Evolutionary conservation across 1,140 invertebrate genomes (phyloP), one percentile per base, ranked within the genome.

Genomic region (Trichonephila clavata): DNA sequence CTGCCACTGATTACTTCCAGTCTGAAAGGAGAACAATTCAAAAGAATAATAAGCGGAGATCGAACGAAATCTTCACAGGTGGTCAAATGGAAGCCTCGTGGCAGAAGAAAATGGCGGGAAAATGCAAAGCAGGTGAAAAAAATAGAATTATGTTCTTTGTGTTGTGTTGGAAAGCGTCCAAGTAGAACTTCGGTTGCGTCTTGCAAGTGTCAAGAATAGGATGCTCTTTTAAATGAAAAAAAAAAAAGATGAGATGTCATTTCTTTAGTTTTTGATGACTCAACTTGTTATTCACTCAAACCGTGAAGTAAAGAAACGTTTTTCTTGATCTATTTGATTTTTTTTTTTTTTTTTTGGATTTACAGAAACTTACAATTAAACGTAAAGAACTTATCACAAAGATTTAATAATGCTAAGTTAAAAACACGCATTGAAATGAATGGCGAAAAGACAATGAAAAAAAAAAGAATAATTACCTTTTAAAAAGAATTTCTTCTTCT

Each of bases 11-110:
- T 57, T 59, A 57, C 16, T 39, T 39, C 14, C 14, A 77, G 21
- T 4, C 43, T 81, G 77, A 59, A 59, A 50, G 59, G 50, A 27
- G 81, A 5, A 83, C 43, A 83, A 57, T 83, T 83, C 50, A 59
- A 83, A 83, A 83, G 81, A 83, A 83, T 83, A 83, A 83, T 83
- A 83, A 50, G 81, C 43, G 43, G 24, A 24, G 43, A 83, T 83
- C 81, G 81, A 83, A 83, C 81, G 81, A 59, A 20, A 83, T 21
- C 81, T 50, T 83, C 81, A 83, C 81, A 83, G 81, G 81, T 83
- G 81, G 81, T 16, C 81, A 24, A 77, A 14, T 39, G 71, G 43
- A 39, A 57, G 81, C 43, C 81, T 24, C 81, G 50, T 59, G 50
- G 1, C 21, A 50, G 43, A 57, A 83, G 7, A 83, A n/a, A 83